These are phyloP conservation scores for Lophius piscatorius DNA, from an alignment of 2,113 vertebrate species.

Conservation along the genomic window DNA sequence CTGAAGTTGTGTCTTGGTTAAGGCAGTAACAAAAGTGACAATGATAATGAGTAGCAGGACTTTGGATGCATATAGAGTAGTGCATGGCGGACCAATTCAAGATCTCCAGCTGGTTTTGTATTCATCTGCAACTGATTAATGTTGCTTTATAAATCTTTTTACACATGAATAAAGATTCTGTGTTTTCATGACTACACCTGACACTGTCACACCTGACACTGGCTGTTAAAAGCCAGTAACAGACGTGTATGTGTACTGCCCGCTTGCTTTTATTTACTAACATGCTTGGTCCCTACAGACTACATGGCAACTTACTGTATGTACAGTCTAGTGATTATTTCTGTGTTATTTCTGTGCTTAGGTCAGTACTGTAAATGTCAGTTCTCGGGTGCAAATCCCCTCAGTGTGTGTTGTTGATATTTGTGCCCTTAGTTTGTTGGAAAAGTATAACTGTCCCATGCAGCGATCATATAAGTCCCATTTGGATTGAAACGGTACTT, in stretches of 20 bases:
- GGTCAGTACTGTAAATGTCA: slow-evolving; percentile 38
- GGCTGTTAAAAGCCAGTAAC: slow-evolving; percentile 29
- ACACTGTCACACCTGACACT: neutral
- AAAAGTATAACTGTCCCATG: slow-evolving; percentile 48
- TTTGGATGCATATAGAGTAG: slow-evolving; percentile 17
- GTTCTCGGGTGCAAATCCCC: slow-evolving; percentile 22
- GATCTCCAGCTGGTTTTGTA: neutral
- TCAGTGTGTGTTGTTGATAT: slow-evolving; percentile 41
- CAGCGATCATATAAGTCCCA: slow-evolving; percentile 71
- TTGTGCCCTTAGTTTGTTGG: slow-evolving; percentile 50
- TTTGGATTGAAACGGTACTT: slow-evolving; percentile 73
- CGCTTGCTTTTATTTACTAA: slow-evolving; percentile 12
- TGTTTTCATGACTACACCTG: slow-evolving; percentile 15
- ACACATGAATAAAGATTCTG: slow-evolving; percentile 1
- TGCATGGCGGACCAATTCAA: slow-evolving; percentile 13
- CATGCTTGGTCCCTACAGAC: slow-evolving; percentile 2
- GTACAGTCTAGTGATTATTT: slow-evolving; percentile 9
- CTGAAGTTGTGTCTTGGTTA: slow-evolving; percentile 23
- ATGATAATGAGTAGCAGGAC: slow-evolving; percentile 13
- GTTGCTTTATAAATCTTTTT: slow-evolving; percentile 3
- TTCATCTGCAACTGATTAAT: slow-evolving; percentile 1
- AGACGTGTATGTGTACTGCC: neutral
- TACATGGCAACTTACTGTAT: slow-evolving; percentile 10
- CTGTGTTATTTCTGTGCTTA: slow-evolving; percentile 8
- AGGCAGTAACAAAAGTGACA: slow-evolving; percentile 18